Conservation (phyloP, 2,888 invertebrate species). For the Allacma fusca region DNA sequence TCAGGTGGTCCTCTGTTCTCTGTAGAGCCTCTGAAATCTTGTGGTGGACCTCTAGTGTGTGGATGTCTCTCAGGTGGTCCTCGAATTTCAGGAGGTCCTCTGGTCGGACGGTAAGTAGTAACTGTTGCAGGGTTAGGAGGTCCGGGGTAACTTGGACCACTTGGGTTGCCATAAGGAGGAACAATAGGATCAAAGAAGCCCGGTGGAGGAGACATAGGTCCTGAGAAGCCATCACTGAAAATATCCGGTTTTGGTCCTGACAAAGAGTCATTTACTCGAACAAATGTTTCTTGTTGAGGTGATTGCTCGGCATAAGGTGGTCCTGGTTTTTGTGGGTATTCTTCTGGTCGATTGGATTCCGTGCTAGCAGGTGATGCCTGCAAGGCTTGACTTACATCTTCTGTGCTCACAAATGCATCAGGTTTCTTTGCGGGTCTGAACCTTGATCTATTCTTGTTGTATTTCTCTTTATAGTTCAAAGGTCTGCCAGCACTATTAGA, state of each 20-base stretch:
- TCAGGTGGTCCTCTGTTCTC: neutral
- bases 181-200: constrained; percentile 30
- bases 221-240: constrained; percentile 18
- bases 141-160: neutral
- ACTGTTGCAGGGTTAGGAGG: neutral
- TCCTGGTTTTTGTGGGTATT: constrained; percentile 34
- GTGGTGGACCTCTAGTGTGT: neutral
- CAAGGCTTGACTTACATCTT: constrained; percentile 46
- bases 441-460: constrained; percentile 49
- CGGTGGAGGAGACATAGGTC: constrained; percentile 34
- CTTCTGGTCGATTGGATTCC: neutral
- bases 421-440: constrained; percentile 38
- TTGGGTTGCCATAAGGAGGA: neutral
- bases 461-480: constrained; percentile 49
- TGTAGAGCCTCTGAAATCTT: neutral
- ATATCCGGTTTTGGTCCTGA: constrained; percentile 28
- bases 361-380: neutral
- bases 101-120: neutral
- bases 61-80: neutral
- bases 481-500: neutral
- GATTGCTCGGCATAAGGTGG: constrained; percentile 26
- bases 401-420: constrained; percentile 45
- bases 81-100: neutral
- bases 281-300: neutral
- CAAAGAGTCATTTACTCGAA: neutral